Conservation (phyloP, 2,888 invertebrate genomes). For the Odiellus spinosus region DNA sequence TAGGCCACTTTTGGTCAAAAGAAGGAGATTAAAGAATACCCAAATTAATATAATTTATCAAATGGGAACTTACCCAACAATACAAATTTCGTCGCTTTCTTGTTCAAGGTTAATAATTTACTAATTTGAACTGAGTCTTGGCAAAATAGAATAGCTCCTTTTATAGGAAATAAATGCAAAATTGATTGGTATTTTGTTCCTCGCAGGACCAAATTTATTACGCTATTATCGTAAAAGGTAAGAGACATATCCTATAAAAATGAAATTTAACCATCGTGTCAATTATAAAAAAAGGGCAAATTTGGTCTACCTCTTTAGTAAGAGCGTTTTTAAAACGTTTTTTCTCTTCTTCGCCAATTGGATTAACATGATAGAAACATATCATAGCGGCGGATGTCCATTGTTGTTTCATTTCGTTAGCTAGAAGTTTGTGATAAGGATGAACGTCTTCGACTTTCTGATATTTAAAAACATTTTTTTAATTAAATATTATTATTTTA, state of each 20-base stretch:
- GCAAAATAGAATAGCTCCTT: constrained; percentile 7
- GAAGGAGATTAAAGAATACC: too few species aligned
- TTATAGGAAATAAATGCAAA: constrained; percentile 7
- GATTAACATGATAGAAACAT: constrained; percentile 10
- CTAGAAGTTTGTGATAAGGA: constrained; percentile 13
- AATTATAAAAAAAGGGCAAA: not conserved
- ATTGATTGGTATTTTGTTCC: constrained; percentile 7
- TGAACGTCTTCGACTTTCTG: constrained; percentile 2
- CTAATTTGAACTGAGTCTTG: constrained; percentile 2
- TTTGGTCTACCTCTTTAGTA: constrained; percentile 7
- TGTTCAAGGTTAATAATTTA: constrained; percentile 5
- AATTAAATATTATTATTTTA: too few species aligned
- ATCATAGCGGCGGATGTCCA: constrained; percentile 10
- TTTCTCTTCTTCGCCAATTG: constrained; percentile 4
- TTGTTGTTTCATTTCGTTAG: constrained; percentile 8
- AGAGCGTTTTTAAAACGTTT: constrained; percentile 7
- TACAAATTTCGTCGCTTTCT: constrained; percentile 1
- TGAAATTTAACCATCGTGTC: not conserved
- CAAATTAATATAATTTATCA: too few species aligned
- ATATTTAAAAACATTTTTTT: too few species aligned
- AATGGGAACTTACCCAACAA: constrained; percentile 2
- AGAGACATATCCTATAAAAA: constrained; percentile 6
- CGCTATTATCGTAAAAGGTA: constrained; percentile 1
- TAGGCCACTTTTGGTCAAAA: too few species aligned
- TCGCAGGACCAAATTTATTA: constrained; percentile 7